Evolutionary conservation across 1,140 invertebrate genomes (phyloP).

Genomic region (Drosophila navojoa): DNA sequence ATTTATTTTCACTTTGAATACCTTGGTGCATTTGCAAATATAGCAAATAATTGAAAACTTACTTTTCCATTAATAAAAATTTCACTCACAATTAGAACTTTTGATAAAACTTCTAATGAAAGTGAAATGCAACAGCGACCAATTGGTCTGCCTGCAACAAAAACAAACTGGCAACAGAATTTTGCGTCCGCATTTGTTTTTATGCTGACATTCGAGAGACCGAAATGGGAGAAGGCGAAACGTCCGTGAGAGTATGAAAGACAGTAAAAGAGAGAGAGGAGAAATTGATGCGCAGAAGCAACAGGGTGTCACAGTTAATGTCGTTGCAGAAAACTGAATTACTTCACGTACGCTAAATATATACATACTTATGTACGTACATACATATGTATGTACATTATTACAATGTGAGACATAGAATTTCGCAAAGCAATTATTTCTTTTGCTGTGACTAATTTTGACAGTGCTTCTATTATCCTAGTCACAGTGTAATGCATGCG

Average conservation of each 20-base stretch:
- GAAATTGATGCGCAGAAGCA: conserved; percentile 44
- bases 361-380: too few relatives aligned
- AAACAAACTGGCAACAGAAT: conserved; percentile 18
- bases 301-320: conserved; percentile 41
- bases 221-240: conserved; percentile 7
- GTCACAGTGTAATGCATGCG: neutral
- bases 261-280: neutral
- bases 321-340: conserved; percentile 6
- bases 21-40: neutral
- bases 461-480: conserved; percentile 3
- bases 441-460: neutral
- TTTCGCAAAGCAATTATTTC: neutral
- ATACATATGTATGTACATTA: neutral
- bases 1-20: neutral
- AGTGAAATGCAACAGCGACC: conserved; percentile 27
- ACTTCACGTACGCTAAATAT: neutral
- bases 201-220: conserved; percentile 18
- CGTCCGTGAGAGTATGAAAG: neutral
- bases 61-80: conserved; percentile 17
- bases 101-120: conserved; percentile 18
- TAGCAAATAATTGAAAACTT: neutral
- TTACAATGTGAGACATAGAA: too few relatives aligned
- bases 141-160: conserved; percentile 14
- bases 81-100: conserved; percentile 12
- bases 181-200: conserved; percentile 30